Percentiles rank a stretch among this genome's conserved stretches.
These are phyloP conservation scores for Ophiodon elongatus DNA, from an alignment of 2,113 vertebrate genomes.

Conservation along the genomic window DNA sequence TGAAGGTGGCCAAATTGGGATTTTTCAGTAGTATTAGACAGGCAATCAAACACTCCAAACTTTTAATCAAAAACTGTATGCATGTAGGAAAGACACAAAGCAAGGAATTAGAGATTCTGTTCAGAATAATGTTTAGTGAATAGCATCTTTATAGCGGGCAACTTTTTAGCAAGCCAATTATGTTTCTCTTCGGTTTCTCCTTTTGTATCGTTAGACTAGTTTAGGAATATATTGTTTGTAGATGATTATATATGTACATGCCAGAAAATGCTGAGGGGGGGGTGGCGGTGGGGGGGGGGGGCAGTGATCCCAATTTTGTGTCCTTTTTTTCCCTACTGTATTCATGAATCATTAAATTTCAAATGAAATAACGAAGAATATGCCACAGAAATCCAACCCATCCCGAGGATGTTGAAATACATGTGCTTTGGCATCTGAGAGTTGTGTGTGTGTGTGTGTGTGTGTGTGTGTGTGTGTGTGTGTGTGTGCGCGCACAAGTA, in stretches of 20 bases:
- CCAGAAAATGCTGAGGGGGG: too few species aligned
- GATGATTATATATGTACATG: background rate
- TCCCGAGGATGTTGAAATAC: background rate
- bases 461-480: conserved; percentile 19
- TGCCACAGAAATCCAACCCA: background rate
- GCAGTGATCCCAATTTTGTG: background rate
- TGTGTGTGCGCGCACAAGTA: conserved; percentile 34
- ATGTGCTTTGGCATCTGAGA: conserved; percentile 17
- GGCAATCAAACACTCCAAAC: background rate
- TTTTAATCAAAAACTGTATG: background rate
- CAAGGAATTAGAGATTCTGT: background rate
- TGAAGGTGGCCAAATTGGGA: background rate
- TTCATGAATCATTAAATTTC: background rate
- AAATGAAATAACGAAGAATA: background rate
- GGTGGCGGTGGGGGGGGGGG: background rate
- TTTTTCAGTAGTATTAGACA: background rate
- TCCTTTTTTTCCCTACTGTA: background rate
- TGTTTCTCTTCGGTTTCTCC: background rate
- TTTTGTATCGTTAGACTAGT: background rate
- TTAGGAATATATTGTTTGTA: background rate
- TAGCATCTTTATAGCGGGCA: background rate
- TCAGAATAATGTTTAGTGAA: background rate
- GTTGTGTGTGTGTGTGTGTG: conserved; percentile 31
- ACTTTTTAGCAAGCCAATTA: background rate
- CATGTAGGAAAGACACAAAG: background rate